A percentile compares a stretch with the other conserved stretches of the same genome.
Conservation (phyloP, 1,140 invertebrate genomes). For the Trigoniulus corallinus region DNA sequence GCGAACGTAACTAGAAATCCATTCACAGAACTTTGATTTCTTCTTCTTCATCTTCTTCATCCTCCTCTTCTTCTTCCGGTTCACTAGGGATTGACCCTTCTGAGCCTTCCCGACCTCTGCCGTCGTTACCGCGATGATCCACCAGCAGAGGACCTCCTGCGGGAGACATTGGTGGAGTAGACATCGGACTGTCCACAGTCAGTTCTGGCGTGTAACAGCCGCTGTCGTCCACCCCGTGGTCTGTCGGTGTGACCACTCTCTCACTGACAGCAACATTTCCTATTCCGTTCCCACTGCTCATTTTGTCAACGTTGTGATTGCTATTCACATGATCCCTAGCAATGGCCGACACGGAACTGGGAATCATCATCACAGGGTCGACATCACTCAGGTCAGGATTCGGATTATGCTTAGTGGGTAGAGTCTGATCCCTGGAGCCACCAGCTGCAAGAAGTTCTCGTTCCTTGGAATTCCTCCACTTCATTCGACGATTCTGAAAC, state of each 20-base stretch:
- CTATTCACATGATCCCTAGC: too few species aligned
- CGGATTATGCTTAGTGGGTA: conserved; percentile 93
- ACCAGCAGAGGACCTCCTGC: background rate
- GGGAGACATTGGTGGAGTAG: too few species aligned
- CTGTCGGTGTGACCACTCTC: background rate
- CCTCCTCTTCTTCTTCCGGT: background rate
- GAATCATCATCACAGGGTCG: too few species aligned
- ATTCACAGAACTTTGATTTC: conserved; percentile 6
- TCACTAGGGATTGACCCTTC: background rate
- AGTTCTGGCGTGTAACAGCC: too few species aligned
- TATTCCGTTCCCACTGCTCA: too few species aligned
- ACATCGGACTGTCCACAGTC: too few species aligned
- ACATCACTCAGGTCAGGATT: conserved; percentile 89
- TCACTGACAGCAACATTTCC: too few species aligned
- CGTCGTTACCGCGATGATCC: background rate
- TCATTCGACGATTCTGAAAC: conserved; percentile 93
- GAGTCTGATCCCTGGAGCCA: conserved; percentile 80
- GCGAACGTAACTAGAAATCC: too few species aligned
- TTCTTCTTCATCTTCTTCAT: conserved; percentile 3
- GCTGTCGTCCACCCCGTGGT: background rate
- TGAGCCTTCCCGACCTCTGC: background rate
- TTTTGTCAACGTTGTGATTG: too few species aligned
- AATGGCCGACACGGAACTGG: too few species aligned
- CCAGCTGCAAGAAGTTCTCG: conserved; percentile 79
- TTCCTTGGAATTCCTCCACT: conserved; percentile 95